Conservation (phyloP, 2,888 invertebrate species). For the Leucophora obtusa region DNA sequence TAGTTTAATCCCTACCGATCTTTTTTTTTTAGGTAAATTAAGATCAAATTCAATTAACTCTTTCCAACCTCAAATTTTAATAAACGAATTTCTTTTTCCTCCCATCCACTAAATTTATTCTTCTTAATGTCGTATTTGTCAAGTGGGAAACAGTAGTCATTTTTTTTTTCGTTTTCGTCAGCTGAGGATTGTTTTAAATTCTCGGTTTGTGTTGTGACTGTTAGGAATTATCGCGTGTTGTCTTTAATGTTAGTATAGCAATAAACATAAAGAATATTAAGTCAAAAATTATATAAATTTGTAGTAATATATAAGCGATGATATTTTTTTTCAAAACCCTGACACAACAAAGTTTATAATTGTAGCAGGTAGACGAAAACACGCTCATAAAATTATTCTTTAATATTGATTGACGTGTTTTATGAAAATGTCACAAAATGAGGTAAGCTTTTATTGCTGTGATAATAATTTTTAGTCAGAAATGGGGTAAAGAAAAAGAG, state of each 20-base stretch:
- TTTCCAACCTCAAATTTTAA: no score
- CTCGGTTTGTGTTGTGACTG: background rate
- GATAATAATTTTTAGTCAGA: no score
- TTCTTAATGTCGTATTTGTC: background rate
- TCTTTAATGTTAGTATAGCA: background rate
- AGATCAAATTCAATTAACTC: no score
- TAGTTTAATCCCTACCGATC: no score
- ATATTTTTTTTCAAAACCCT: slow-evolving; percentile 25
- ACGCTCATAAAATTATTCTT: slow-evolving; percentile 21
- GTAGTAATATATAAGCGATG: slow-evolving; percentile 20
- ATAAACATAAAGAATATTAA: background rate
- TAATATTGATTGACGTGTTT: slow-evolving; percentile 42
- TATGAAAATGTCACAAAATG: slow-evolving; percentile 20
- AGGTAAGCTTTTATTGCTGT: background rate
- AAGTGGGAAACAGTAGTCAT: background rate
- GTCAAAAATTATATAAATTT: slow-evolving; percentile 36
- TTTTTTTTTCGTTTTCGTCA: background rate
- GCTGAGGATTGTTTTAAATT: background rate
- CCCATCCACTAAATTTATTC: background rate
- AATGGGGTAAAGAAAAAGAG: no score
- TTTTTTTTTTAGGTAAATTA: no score
- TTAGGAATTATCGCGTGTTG: slow-evolving; percentile 42
- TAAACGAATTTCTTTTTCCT: background rate
- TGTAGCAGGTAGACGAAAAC: slow-evolving; percentile 21
- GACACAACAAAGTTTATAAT: slow-evolving; percentile 14